Base-by-base conservation (phyloP, 2,888 invertebrate genomes). In the Erpobdella octoculata region DNA sequence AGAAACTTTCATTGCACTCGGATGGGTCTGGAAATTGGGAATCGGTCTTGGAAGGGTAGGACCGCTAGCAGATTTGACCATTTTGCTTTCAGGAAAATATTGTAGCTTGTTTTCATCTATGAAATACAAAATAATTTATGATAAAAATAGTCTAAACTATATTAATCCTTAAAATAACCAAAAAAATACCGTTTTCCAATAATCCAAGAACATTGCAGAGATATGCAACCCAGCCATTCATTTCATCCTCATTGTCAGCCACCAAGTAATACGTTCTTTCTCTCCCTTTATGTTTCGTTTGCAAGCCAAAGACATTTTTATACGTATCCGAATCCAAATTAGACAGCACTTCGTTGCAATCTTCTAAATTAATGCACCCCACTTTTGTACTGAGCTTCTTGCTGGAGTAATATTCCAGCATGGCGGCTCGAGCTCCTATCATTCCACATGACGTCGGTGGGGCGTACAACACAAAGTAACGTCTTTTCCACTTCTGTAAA, bases 191-290 rank as follows among this genome's bases (percentile, higher is more conserved):
- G 46, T 73, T 73, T 62, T 73, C 71, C 4, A 71, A 31, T 8
- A 73, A 67, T 36, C 73, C 73, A 15, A 73, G 94, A 61, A 93
- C 93, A 83, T 90, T 89, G 83, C 94, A 95, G 76, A 96, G 91
- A 73, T 90, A 91, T 80, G 91, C 90, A 15, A 95, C 94, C 95
- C 95, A 96, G 81, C 89, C 89, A 78, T 90, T 90, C 94, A 95
- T 94, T 79, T 94, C 93, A 62, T 88, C 87, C 81, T 93, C 93
- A 38, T 90, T 89, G 78, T 93, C 93, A 0, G 94, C 93, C 73
- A 93, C 93, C 77, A 96, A 86, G 83, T 92, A 94, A 82, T 94
- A 95, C 36, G 89, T 91, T 77, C 95, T 53, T 3, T 48, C 58
- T 46, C 46, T 69, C 4, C 69, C 58, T 77, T 79, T 74, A 71